Percentiles rank a stretch among this genome's conserved stretches.
These are phyloP conservation scores for Epizoanthus fatuus DNA, from an alignment of 92 coral and sea anemone species.

Conservation along the genomic window DNA sequence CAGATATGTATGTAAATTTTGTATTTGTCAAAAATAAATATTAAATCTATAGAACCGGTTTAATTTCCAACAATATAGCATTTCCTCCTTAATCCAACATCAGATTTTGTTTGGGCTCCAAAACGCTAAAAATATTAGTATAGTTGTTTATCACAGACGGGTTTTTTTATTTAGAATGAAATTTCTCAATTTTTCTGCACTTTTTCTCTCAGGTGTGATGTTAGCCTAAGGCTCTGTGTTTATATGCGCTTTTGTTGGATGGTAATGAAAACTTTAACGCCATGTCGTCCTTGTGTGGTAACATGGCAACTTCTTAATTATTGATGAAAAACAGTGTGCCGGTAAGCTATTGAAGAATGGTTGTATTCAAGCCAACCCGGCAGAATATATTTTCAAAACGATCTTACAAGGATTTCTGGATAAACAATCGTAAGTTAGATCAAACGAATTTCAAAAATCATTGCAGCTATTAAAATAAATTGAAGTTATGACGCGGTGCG, in stretches of 20 bases:
- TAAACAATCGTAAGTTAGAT: neutral
- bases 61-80: neutral
- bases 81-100: neutral
- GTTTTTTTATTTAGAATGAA: too few relatives aligned
- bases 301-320: slow-evolving; percentile 17
- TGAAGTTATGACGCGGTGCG: neutral
- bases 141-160: neutral
- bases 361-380: too few relatives aligned
- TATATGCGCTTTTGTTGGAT: neutral
- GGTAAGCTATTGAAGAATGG: too few relatives aligned
- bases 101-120: neutral
- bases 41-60: slow-evolving; percentile 1
- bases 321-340: neutral
- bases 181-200: too few relatives aligned
- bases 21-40: slow-evolving; percentile 5
- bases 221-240: neutral
- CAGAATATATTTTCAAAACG: neutral
- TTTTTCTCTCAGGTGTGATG: too few relatives aligned
- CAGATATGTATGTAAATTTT: slow-evolving; percentile 8
- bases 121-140: neutral
- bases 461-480: neutral
- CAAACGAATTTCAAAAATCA: neutral
- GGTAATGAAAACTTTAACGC: neutral
- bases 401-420: neutral
- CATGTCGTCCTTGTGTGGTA: neutral